These are phyloP conservation scores for Coptodon bakossiorum DNA, from an alignment of 2,113 vertebrate species.

Conservation along the genomic window DNA sequence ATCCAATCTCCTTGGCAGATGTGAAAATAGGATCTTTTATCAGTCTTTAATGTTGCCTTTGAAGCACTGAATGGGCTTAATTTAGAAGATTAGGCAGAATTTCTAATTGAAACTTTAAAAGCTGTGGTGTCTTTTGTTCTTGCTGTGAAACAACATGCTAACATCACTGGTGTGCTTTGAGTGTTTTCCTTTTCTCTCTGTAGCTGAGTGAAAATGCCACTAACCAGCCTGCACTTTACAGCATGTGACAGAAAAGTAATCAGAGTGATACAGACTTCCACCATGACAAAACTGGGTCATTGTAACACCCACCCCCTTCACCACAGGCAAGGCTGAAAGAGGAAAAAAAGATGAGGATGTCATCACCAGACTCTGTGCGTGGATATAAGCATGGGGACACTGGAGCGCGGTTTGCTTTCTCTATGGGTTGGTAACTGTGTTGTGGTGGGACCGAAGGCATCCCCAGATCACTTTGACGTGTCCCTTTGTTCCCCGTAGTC, in stretches of 20 bases:
- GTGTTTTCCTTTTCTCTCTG: neutral
- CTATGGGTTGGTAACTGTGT: constrained; percentile 63
- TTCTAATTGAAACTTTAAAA: neutral
- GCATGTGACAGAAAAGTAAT: constrained; percentile 65
- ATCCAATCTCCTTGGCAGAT: neutral
- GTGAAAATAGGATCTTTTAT: neutral
- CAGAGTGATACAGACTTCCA: constrained; percentile 71
- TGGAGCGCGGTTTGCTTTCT: constrained; percentile 52
- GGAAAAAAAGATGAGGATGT: constrained; percentile 60
- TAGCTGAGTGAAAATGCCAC: constrained; percentile 43
- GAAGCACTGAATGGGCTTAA: neutral
- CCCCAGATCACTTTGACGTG: constrained; percentile 30
- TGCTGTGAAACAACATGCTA: neutral
- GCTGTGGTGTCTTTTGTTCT: neutral
- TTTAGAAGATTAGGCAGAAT: neutral
- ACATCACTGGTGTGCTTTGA: neutral
- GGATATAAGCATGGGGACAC: constrained; percentile 64
- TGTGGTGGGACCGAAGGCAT: constrained; percentile 32
- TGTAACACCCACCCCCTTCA: constrained; percentile 69
- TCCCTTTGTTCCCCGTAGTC: constrained; percentile 21
- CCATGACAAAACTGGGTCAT: constrained; percentile 77
- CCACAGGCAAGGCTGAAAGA: constrained; percentile 70
- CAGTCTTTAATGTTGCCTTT: neutral
- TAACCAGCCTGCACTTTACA: constrained; percentile 44
- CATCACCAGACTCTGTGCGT: constrained; percentile 56